Evolutionary conservation across 1,140 invertebrate species (phyloP), one percentile per base, ranked within the genome.

Genomic region (Nasonia longicornis): DNA sequence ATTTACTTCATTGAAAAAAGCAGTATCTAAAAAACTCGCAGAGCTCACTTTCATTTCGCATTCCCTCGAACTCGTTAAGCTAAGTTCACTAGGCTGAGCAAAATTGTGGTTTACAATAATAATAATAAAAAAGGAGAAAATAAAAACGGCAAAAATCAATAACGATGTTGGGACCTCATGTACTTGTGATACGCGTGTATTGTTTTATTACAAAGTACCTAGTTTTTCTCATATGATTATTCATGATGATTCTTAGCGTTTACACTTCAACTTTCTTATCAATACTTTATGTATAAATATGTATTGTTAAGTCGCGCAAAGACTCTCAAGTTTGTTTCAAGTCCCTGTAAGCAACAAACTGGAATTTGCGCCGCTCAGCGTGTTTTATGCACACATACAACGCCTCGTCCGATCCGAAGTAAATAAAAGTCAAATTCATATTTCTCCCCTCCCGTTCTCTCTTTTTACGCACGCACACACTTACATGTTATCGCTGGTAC

Each of bases 261-360:
- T 90, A 90, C 88, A 90, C 85, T 89, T 89, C 83, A 90, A 90
- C 87, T 90, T 91, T 90, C 87, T 90, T 89, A 90, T 90, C 87
- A 89, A 88, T 86, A 88, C 84, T 89, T 87, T 89, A 89, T 90
- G 87, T 91, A 90, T 91, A 90, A 91, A 91, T 91, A 90, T 90
- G 89, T 90, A 89, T 89, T 87, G 85, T 89, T 89, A 89, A 90
- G 86, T 87, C 85, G 86, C 87, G 87, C 87, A 89, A 90, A 88
- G 86, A 70, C 64, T 74, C 26, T 26, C 84, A 84, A 83, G 86
- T 88, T 90, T 87, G 87, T 89, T 88, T 86, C 83, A 84, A 89
- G 85, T 89, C 83, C 85, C 87, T 85, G 82, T 88, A 80, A 84
- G 82, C 83, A 87, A 89, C 88, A 90, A 90, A 87, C 85, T 85